Conservation (phyloP, 2,113 vertebrate genomes). For the Osmerus eperlanus region DNA sequence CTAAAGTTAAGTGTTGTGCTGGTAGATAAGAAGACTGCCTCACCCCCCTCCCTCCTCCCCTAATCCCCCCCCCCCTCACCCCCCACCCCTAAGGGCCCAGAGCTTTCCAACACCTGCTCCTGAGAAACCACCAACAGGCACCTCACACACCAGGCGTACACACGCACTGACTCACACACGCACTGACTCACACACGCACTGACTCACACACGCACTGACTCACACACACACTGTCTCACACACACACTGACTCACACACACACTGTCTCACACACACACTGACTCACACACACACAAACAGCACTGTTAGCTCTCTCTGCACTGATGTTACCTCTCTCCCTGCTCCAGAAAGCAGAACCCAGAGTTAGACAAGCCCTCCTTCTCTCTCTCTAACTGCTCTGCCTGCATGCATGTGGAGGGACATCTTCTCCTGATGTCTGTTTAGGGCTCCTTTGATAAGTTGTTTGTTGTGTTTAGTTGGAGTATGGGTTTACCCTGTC, state of each 20-base stretch:
- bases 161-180: background rate
- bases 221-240: background rate
- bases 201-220: too few species aligned
- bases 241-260: background rate
- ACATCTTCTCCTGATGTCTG: too few species aligned
- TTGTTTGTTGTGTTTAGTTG: too few species aligned
- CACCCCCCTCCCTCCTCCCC: conserved; percentile 28
- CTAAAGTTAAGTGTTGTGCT: conserved; percentile 49
- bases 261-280: background rate
- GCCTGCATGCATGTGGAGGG: too few species aligned
- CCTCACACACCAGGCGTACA: too few species aligned
- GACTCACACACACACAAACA: background rate
- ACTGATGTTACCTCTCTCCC: too few species aligned
- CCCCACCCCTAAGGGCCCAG: conserved; percentile 42
- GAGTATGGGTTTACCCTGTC: too few species aligned
- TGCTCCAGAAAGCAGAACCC: too few species aligned
- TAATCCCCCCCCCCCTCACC: background rate
- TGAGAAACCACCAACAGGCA: conserved; percentile 15
- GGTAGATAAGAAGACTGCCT: conserved; percentile 37
- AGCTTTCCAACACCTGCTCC: conserved; percentile 61
- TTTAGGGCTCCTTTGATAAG: too few species aligned
- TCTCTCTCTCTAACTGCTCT: too few species aligned
- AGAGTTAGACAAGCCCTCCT: too few species aligned
- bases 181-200: background rate
- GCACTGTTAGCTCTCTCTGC: background rate